These are phyloP conservation scores for Cassiopea andromeda DNA, from an alignment of 30 jellyfish, hydroid and myxozoan species.

Conservation along the genomic window DNA sequence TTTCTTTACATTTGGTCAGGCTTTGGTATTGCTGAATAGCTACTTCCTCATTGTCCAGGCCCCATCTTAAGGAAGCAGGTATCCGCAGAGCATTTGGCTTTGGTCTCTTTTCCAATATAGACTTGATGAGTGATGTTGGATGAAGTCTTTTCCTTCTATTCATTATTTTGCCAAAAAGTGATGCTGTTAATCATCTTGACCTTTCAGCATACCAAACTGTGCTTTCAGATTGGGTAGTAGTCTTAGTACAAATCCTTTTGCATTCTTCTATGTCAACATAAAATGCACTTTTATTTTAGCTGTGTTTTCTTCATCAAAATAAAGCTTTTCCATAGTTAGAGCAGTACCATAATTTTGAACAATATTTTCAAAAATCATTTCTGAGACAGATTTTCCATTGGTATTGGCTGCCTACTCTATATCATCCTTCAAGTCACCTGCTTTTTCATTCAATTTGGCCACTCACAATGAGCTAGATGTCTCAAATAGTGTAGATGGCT, in stretches of 20 bases:
- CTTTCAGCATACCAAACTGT: not conserved
- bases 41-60: not conserved
- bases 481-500: constrained; percentile 14
- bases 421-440: not conserved
- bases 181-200: constrained; percentile 18
- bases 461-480: constrained; percentile 3
- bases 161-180: constrained; percentile 12
- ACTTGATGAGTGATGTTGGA: constrained; percentile 1
- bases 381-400: not conserved
- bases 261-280: not conserved
- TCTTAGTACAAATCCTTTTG: not conserved
- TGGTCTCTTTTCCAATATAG: not conserved
- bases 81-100: not conserved
- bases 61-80: constrained; percentile 25
- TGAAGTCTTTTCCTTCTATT: not conserved
- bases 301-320: not conserved
- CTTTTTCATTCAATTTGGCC: not conserved
- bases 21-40: constrained; percentile 2
- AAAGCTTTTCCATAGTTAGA: not conserved
- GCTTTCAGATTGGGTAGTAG: not conserved
- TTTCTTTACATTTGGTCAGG: not conserved
- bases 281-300: not conserved
- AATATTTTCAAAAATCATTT: not conserved
- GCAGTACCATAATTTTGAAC: not conserved
- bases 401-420: not conserved